Evolutionary conservation across 1,140 invertebrate genomes (phyloP).

Genomic region (Theocolax elegans): DNA sequence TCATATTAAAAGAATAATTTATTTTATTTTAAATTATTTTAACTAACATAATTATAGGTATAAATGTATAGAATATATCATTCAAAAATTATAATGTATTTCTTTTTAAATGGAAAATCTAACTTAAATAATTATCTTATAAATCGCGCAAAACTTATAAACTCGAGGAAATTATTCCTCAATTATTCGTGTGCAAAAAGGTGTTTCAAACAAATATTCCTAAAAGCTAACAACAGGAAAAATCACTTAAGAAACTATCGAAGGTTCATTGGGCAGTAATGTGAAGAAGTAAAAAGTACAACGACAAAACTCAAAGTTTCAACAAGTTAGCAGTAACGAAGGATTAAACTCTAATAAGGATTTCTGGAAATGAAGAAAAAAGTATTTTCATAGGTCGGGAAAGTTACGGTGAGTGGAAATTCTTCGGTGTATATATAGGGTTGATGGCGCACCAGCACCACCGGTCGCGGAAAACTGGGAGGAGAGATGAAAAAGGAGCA

Average conservation of each 20-base stretch:
- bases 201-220: too few species aligned
- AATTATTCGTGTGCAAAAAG: too few species aligned
- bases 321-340: slow-evolving; percentile 22
- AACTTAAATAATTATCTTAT: too few species aligned
- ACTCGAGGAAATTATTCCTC: too few species aligned
- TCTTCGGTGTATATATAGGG: neutral
- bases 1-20: too few species aligned
- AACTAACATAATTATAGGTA: too few species aligned
- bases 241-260: slow-evolving; percentile 42
- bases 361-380: slow-evolving; percentile 42
- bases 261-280: slow-evolving; percentile 29
- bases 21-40: too few species aligned
- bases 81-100: too few species aligned
- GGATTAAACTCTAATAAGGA: slow-evolving; percentile 45
- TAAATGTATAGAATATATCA: too few species aligned
- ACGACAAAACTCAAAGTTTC: slow-evolving; percentile 30
- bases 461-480: neutral
- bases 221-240: too few species aligned
- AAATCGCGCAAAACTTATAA: too few species aligned
- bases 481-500: neutral
- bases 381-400: slow-evolving; percentile 35
- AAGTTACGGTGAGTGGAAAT: slow-evolving; percentile 36
- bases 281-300: slow-evolving; percentile 8
- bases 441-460: neutral
- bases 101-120: too few species aligned